These are phyloP conservation scores for Piscicola geometra DNA, from an alignment of 2,888 invertebrate genomes.

Conservation along the genomic window DNA sequence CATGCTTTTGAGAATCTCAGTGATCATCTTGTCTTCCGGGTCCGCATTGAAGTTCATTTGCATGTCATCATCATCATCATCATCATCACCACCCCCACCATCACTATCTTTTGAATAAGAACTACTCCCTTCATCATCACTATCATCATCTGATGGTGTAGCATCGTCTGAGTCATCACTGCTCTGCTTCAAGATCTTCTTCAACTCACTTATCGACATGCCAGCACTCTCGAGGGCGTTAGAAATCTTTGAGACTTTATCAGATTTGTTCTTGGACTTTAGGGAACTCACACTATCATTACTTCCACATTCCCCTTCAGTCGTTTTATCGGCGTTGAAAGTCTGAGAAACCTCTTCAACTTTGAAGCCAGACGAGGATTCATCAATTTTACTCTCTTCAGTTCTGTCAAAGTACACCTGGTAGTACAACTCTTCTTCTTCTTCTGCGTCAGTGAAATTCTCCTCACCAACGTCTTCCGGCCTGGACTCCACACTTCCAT, in stretches of 20 bases:
- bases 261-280: no score
- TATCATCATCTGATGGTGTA: no score
- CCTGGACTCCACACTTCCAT: not conserved
- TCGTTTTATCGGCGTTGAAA: not conserved
- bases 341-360: not conserved
- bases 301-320: not conserved
- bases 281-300: no score
- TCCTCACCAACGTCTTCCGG: not conserved
- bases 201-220: not conserved
- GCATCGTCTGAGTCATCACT: no score
- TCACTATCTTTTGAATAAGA: not conserved
- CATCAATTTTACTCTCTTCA: not conserved
- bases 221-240: not conserved
- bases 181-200: not conserved
- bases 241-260: not conserved
- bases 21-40: not conserved
- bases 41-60: not conserved
- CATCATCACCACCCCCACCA: not conserved
- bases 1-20: not conserved
- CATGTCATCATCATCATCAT: not conserved
- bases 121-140: not conserved
- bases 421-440: not conserved
- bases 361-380: not conserved
- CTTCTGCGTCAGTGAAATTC: no score
- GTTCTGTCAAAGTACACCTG: slow-evolving; percentile 13